Evolutionary conservation across 1,140 invertebrate species (phyloP).

Genomic region (Antheraea mylitta): DNA sequence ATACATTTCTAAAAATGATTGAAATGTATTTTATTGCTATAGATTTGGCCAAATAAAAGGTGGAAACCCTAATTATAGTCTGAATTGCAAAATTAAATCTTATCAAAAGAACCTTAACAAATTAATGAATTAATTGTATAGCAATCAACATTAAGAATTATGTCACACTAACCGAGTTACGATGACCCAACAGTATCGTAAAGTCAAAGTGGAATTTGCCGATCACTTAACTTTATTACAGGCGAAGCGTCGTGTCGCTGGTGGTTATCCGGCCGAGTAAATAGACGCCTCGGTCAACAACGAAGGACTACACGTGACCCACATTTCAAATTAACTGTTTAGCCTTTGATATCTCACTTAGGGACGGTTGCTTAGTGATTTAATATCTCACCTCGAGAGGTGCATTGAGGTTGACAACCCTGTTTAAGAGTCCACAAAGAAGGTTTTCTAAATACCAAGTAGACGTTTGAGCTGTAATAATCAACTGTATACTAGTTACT

Average conservation of each 20-base stretch:
- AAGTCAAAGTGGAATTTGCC: constrained; percentile 16
- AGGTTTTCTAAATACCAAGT: no score
- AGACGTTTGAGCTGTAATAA: no score
- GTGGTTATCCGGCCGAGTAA: constrained; percentile 12
- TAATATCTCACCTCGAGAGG: neutral
- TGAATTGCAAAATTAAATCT: neutral
- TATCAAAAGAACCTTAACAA: neutral
- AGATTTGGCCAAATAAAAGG: no score
- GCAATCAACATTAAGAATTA: constrained; percentile 1
- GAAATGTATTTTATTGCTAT: no score
- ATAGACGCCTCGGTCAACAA: neutral
- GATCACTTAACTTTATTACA: constrained; percentile 16
- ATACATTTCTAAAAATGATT: no score
- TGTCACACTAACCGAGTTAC: neutral
- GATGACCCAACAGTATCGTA: neutral
- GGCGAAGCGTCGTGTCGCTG: neutral
- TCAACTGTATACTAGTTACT: no score
- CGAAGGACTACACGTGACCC: constrained; percentile 4
- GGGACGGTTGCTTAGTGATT: neutral
- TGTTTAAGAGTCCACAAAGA: neutral
- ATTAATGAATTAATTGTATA: neutral
- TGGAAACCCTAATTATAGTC: no score
- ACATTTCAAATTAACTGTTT: constrained; percentile 15
- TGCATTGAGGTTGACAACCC: neutral
- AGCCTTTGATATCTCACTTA: neutral